A percentile compares a stretch with the other conserved stretches of the same genome.
These are phyloP conservation scores for Fregetta grallaria DNA, from an alignment of 2,113 vertebrate species.

Conservation along the genomic window DNA sequence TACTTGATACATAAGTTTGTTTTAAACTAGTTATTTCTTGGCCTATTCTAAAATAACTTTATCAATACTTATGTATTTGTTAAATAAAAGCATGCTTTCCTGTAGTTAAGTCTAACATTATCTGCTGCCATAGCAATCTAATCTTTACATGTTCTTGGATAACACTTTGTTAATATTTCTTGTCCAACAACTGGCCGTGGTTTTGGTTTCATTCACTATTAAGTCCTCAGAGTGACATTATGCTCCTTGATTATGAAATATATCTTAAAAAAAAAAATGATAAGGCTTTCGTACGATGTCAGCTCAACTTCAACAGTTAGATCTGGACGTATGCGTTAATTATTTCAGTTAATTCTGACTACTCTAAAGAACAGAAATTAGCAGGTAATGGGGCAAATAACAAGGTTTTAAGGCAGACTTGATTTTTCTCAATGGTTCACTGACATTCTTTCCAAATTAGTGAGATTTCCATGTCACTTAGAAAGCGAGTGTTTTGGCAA, in stretches of 20 bases:
- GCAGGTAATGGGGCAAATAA: not conserved
- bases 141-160: not conserved
- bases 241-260: not conserved
- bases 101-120: not conserved
- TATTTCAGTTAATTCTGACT: not conserved
- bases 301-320: not conserved
- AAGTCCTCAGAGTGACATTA: not conserved
- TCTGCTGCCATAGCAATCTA: not conserved
- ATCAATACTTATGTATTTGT: not conserved
- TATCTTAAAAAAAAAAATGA: not conserved
- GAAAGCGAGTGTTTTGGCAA: not conserved
- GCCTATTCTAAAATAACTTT: not conserved
- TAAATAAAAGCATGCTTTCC: not conserved
- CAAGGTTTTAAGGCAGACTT: not conserved
- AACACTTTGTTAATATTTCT: not conserved
- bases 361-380: not conserved
- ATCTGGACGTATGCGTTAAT: not conserved
- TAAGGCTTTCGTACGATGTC: not conserved
- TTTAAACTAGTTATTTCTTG: not conserved
- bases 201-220: not conserved
- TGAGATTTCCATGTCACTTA: not conserved
- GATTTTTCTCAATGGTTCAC: not conserved
- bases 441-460: slow-evolving; percentile 40
- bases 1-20: not conserved
- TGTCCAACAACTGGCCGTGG: not conserved